Evolutionary conservation across 2,113 vertebrate species (phyloP).

Genomic region (Alces alces): DNA sequence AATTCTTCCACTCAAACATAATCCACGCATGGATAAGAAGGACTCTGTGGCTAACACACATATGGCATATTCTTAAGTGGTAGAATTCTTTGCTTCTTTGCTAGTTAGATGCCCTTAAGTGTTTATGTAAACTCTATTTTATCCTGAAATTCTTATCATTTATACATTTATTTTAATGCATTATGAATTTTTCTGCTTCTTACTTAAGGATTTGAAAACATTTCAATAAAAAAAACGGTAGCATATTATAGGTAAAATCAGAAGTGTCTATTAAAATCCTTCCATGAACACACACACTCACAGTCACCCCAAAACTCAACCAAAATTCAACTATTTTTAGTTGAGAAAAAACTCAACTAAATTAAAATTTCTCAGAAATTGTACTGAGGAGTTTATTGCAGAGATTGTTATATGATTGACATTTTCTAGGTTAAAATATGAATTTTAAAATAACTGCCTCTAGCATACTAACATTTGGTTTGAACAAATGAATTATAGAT

Average conservation of each 20-base stretch:
- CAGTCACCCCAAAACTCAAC: too few relatives aligned
- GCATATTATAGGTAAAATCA: neutral
- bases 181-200: neutral
- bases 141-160: neutral
- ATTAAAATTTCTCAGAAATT: neutral
- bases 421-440: slow-evolving; percentile 28
- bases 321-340: too few relatives aligned
- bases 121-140: neutral
- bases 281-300: neutral
- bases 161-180: neutral
- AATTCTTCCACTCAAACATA: neutral
- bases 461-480: neutral
- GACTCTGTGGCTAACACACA: neutral
- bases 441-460: neutral
- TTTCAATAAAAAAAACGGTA: neutral
- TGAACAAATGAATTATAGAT: neutral
- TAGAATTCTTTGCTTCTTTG: neutral
- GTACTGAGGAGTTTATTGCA: neutral
- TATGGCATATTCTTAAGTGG: neutral
- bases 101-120: neutral
- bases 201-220: neutral
- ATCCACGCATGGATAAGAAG: neutral
- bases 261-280: neutral
- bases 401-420: neutral
- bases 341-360: neutral